phyloP scores from a whole-genome alignment of 2,797 vertebrate species.

The Halcyon leucocephala region DNA sequence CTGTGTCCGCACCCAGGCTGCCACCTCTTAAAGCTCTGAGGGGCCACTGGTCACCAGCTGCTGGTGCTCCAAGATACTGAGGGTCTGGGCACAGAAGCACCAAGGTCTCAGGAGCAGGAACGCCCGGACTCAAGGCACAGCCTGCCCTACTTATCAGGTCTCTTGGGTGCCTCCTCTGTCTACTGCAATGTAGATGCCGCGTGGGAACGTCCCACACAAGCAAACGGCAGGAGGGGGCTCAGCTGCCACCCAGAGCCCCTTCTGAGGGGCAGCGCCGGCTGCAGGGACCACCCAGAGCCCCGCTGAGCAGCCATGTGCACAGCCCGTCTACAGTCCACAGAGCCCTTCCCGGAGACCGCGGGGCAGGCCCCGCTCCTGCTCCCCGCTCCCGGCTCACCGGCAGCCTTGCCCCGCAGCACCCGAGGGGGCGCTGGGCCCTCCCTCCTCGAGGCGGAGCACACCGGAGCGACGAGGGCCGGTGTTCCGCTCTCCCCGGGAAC shows the following conservation, averaged over 20 bases:
- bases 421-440: accelerated
- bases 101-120: not conserved
- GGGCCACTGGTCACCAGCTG: not conserved
- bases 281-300: not conserved
- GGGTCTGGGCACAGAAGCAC: no score
- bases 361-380: no score
- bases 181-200: accelerated
- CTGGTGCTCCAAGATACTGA: no score
- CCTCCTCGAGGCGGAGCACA: no score
- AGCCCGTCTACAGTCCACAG: not conserved
- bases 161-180: no score
- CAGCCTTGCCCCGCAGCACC: not conserved
- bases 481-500: not conserved
- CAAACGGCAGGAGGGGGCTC: not conserved
- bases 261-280: not conserved
- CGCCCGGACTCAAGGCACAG: accelerated
- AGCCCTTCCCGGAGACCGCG: accelerated
- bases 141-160: accelerated
- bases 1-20: not conserved
- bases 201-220: accelerated
- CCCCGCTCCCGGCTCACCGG: not conserved
- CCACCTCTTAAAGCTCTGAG: no score
- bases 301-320: no score
- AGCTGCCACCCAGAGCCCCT: not conserved
- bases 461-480: no score